Conservation (phyloP, 2,888 invertebrate species). For the Drosophila atroscutellata region DNA sequence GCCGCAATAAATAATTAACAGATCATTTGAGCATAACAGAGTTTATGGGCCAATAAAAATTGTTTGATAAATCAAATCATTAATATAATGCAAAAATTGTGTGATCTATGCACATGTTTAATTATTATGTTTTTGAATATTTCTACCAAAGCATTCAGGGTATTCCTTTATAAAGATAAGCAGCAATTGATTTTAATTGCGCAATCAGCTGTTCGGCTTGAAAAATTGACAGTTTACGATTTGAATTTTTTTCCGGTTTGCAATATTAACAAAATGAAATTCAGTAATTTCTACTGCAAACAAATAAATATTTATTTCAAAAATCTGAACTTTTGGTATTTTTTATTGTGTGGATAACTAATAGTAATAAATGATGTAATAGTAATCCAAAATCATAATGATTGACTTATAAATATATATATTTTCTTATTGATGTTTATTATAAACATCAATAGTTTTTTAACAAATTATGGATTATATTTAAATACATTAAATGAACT, state of each 20-base stretch:
- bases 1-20: conserved; percentile 6
- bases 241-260: background rate
- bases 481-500: background rate
- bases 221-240: background rate
- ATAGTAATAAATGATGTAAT: background rate
- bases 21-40: conserved; percentile 6
- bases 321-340: background rate
- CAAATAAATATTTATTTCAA: background rate
- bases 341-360: background rate
- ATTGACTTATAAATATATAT: background rate
- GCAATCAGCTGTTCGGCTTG: background rate
- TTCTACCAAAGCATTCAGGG: background rate
- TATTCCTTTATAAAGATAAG: background rate
- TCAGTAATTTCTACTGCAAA: background rate
- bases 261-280: background rate
- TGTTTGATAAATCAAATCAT: background rate
- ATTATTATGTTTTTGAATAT: background rate
- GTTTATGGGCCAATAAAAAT: background rate
- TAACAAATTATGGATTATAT: background rate
- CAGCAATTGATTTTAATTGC: background rate
- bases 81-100: background rate
- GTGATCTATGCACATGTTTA: background rate
- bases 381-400: background rate
- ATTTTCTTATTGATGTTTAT: background rate
- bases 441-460: background rate